A percentile compares a stretch with the other conserved stretches of the same genome.
Conservation (phyloP, 2,113 vertebrate genomes). For the Mirza zaza region DNA sequence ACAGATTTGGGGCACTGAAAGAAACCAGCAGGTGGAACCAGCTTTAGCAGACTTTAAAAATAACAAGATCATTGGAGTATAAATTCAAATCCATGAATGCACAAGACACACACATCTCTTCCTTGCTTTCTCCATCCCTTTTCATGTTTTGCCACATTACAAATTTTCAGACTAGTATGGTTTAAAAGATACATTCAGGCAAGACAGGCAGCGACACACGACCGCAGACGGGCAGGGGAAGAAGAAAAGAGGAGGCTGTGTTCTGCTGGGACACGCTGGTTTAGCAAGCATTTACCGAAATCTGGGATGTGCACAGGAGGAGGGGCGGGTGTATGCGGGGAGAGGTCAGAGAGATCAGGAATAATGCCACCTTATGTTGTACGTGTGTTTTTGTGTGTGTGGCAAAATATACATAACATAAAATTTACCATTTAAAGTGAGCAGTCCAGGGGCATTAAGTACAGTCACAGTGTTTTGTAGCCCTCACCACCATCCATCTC, state of each 20-base stretch:
- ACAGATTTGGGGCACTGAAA: constrained; percentile 21
- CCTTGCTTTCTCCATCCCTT: neutral
- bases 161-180: neutral
- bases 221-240: neutral
- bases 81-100: neutral
- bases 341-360: neutral
- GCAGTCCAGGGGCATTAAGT: neutral
- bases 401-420: neutral
- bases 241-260: fast-evolving
- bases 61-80: neutral
- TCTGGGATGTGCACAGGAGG: neutral
- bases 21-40: constrained; percentile 51
- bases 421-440: neutral
- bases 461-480: neutral
- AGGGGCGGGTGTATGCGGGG: neutral
- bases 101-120: neutral
- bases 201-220: fast-evolving
- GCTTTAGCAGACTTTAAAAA: constrained; percentile 59
- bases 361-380: neutral
- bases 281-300: neutral
- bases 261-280: fast-evolving
- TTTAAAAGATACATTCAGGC: neutral
- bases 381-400: neutral
- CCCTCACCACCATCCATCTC: neutral
- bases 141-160: neutral